Evolutionary conservation across 2,113 vertebrate species (phyloP), one percentile per base, ranked within the genome.

Genomic region (Emydocephalus ijimae): DNA sequence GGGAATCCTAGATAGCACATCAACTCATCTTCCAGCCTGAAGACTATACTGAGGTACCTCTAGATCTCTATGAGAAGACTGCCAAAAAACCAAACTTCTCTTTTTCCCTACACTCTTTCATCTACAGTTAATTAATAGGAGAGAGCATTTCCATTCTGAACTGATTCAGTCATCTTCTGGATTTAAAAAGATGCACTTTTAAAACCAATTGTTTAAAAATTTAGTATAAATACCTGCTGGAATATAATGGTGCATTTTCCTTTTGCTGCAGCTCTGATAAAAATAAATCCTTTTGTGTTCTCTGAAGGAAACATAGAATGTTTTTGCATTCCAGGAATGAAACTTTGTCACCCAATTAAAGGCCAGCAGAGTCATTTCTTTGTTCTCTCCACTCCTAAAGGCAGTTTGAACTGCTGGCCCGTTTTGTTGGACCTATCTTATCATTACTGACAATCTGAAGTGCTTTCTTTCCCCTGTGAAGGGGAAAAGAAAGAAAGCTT

Each of bases 361-460:
- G 95, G 92, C 96, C 96, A 97, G 92, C 87, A 88, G 93, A 95
- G 96, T 97, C 0, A 96, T 96, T 97, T 97, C 92, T 95, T 91
- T 92, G 48, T 89, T 81, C 14, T 95, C 52, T 26, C 21, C 26
- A 52, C 15, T 97, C 57, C 94, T 94, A 92, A 94, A 81, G 92
- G 94, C 87, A 97, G 59, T 96, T 97, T 96, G 96, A 97, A 92
- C 43, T 94, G 87, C 94, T 96, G 92, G 95, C 89, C 97, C 91
- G 92, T 95, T 96, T 96, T 96, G 52, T 91, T 97, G 95, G 86
- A 94, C n/a, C 89, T 95, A 87, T 94, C 94, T 95, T 95, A 91
- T 87, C 94, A 95, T 92, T 90, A 89, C 93, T 94, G 95, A 95
- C 89, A 39, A 89, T 95, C 94, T 94, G 87, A 85, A 95, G 88